Evolutionary conservation across 35 echinoderm and acorn worm species (phyloP).

Genomic region (Ptychodera flava): DNA sequence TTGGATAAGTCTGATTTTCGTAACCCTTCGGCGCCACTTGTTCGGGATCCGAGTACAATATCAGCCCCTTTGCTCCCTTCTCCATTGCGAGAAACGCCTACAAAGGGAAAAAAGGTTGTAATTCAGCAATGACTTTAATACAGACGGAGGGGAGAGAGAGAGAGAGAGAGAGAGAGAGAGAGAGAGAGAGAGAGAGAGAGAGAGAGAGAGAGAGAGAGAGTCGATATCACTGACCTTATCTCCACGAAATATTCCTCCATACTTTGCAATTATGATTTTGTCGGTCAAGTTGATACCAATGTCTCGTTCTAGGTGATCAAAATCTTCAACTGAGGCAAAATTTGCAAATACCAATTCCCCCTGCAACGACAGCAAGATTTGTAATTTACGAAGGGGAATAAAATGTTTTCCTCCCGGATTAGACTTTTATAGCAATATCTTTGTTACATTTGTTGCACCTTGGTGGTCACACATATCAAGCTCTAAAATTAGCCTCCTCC

Average conservation of each 20-base stretch:
- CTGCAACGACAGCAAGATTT: constrained; percentile 4
- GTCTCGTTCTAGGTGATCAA: constrained; percentile 37
- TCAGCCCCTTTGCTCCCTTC: constrained; percentile 69
- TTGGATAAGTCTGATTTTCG: constrained; percentile 81
- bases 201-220: background rate
- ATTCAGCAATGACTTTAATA: too few relatives aligned
- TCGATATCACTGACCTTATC: constrained; percentile 45
- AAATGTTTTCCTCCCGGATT: too few relatives aligned
- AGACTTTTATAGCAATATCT: too few relatives aligned
- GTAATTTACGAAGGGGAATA: too few relatives aligned
- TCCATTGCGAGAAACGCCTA: constrained; percentile 57
- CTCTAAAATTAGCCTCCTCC: too few relatives aligned
- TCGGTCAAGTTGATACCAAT: constrained; percentile 50
- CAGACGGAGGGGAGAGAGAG: background rate
- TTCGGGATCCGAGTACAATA: constrained; percentile 87
- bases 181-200: constrained; percentile 4
- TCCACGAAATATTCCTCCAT: constrained; percentile 72
- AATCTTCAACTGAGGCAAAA: constrained; percentile 67
- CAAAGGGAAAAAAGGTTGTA: too few relatives aligned
- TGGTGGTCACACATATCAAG: too few relatives aligned
- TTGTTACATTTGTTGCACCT: too few relatives aligned
- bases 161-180: background rate
- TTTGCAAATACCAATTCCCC: constrained; percentile 84
- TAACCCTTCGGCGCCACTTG: constrained; percentile 70
- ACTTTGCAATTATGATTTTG: constrained; percentile 67